Conservation (phyloP, 2,888 invertebrate genomes). For the Pocota personata region DNA sequence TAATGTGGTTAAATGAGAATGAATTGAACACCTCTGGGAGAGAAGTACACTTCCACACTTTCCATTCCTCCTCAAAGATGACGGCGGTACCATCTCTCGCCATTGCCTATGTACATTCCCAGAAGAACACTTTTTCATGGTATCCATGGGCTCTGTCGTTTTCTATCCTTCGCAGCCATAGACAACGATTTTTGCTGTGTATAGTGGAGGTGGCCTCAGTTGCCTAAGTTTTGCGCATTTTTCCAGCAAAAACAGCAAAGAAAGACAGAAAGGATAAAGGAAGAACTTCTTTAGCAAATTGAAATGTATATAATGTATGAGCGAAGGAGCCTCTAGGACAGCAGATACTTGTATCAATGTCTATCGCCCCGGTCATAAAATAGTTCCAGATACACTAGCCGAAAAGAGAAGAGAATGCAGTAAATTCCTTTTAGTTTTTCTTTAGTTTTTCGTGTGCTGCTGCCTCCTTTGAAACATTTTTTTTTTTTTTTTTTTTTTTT, state of each 20-base stretch:
- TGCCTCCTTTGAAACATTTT: not conserved
- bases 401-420: conserved; percentile 42
- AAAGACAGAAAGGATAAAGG: conserved; percentile 20
- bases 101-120: conserved; percentile 30
- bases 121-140: conserved; percentile 60
- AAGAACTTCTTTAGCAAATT: conserved; percentile 68
- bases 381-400: conserved; percentile 58
- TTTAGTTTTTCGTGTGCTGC: not conserved
- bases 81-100: not conserved
- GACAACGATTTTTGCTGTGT: conserved; percentile 40
- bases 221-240: conserved; percentile 61
- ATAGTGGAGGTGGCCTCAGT: not conserved
- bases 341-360: conserved; percentile 65
- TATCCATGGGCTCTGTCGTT: conserved; percentile 39
- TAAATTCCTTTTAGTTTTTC: conserved; percentile 55
- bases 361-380: conserved; percentile 63
- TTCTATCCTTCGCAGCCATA: conserved; percentile 40
- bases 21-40: conserved; percentile 74
- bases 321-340: conserved; percentile 55
- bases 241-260: conserved; percentile 3
- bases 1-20: conserved; percentile 75
- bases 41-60: conserved; percentile 38
- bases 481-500: not conserved
- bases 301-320: conserved; percentile 73
- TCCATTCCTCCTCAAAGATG: conserved; percentile 8